Evolutionary conservation across 1,140 invertebrate species (phyloP).

Genomic region (Drosophila chauvacae): DNA sequence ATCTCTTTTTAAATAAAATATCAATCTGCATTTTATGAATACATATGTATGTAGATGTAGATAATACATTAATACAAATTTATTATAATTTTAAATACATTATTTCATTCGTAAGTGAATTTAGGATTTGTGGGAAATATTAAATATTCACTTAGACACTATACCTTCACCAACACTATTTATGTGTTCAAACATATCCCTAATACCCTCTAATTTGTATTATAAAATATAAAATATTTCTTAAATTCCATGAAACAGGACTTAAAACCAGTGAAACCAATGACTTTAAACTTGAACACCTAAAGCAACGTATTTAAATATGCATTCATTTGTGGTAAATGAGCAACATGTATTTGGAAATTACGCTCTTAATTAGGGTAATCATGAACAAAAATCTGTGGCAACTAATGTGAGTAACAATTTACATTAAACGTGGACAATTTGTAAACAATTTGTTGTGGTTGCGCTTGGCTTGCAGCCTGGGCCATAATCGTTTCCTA

Average conservation of each 20-base stretch:
- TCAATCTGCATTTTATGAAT: too few relatives aligned
- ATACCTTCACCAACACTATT: background rate
- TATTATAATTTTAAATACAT: too few relatives aligned
- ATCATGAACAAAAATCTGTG: slow-evolving; percentile 33
- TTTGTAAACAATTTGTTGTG: slow-evolving; percentile 72
- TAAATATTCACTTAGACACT: background rate
- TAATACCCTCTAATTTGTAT: background rate
- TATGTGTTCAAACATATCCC: background rate
- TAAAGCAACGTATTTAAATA: background rate
- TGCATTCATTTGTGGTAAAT: slow-evolving; percentile 12
- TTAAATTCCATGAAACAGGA: too few relatives aligned
- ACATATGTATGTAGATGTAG: too few relatives aligned
- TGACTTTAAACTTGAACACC: background rate
- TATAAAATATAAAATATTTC: too few relatives aligned
- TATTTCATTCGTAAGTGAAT: too few relatives aligned
- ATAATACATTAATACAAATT: too few relatives aligned
- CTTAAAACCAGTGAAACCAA: too few relatives aligned
- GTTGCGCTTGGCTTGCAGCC: slow-evolving; percentile 9
- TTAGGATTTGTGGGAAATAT: background rate
- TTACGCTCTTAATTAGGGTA: slow-evolving; percentile 37
- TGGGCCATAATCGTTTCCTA: slow-evolving; percentile 28
- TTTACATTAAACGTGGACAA: slow-evolving; percentile 60
- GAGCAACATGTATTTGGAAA: slow-evolving; percentile 26
- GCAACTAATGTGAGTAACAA: slow-evolving; percentile 45
- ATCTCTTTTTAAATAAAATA: too few relatives aligned